A percentile compares a stretch with the other conserved stretches of the same genome.
Conservation (phyloP, 2,888 invertebrate species). For the Drosophila neonasuta region DNA sequence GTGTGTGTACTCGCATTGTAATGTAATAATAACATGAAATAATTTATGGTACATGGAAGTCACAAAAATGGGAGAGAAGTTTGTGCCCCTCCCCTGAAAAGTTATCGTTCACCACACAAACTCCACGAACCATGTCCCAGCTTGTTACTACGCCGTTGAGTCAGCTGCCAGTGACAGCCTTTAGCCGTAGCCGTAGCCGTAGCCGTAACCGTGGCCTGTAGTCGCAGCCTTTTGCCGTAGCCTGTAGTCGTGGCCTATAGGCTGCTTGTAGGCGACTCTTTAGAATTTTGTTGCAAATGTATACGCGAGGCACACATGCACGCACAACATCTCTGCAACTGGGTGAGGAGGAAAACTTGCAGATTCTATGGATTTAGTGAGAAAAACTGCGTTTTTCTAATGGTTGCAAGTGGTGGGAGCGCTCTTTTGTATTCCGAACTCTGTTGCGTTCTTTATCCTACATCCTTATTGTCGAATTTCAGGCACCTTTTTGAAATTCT, state of each 20-base stretch:
- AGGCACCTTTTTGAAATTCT: slow-evolving; percentile 53
- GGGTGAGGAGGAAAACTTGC: slow-evolving; percentile 53
- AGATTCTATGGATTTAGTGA: slow-evolving; percentile 57
- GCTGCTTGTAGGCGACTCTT: slow-evolving; percentile 44
- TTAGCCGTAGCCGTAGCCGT: slow-evolving; percentile 6
- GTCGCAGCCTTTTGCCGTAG: slow-evolving; percentile 20
- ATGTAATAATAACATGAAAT: slow-evolving; percentile 74
- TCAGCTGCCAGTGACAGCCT: slow-evolving; percentile 43
- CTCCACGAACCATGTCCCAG: slow-evolving; percentile 1
- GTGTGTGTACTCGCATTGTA: slow-evolving; percentile 61
- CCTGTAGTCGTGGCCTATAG: slow-evolving; percentile 13
- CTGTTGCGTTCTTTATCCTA: slow-evolving; percentile 16
- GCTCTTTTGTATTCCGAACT: slow-evolving; percentile 32
- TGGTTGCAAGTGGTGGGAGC: slow-evolving; percentile 31
- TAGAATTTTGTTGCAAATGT: slow-evolving; percentile 59
- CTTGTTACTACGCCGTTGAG: slow-evolving; percentile 15
- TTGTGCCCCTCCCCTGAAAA: slow-evolving; percentile 18
- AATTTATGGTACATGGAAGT: slow-evolving; percentile 78
- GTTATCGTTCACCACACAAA: no score
- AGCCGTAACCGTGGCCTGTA: slow-evolving; percentile 11
- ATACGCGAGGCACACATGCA: slow-evolving; percentile 17
- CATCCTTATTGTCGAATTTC: slow-evolving; percentile 41
- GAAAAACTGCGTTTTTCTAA: slow-evolving; percentile 46
- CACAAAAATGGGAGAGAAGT: slow-evolving; percentile 69
- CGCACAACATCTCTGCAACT: slow-evolving; percentile 51